A percentile compares a stretch with the other conserved stretches of the same genome.
phyloP scores from a whole-genome alignment of 1,140 invertebrate genomes.

The Drosophila pseudoobscura region DNA sequence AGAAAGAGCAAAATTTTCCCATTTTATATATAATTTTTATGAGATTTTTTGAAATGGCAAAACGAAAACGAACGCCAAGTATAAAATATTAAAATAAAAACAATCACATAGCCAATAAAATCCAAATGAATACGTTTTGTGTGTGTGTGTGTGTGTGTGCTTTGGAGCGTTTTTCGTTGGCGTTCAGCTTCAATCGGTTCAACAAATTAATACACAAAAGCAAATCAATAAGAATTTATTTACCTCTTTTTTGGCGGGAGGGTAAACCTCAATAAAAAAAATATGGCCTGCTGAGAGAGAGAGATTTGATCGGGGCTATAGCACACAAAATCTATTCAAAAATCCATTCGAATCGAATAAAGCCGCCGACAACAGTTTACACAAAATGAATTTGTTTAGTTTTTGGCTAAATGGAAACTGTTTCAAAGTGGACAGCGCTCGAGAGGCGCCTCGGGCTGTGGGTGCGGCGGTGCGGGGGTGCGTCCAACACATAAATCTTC shows the following conservation, averaged over 20 bases:
- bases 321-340: constrained; percentile 57
- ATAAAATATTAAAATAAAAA: constrained; percentile 5
- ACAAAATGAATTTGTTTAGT: constrained; percentile 67
- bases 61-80: background rate
- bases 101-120: constrained; percentile 35
- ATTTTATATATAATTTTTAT: constrained; percentile 56
- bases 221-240: constrained; percentile 74
- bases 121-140: constrained; percentile 55
- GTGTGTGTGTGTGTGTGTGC: constrained; percentile 21
- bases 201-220: constrained; percentile 35
- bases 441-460: constrained; percentile 8
- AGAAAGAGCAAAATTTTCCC: constrained; percentile 20
- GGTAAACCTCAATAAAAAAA: too few species aligned
- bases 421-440: constrained; percentile 23
- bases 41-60: constrained; percentile 23
- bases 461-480: background rate
- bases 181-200: constrained; percentile 15
- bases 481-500: constrained; percentile 62
- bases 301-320: background rate
- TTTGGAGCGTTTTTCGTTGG: constrained; percentile 30
- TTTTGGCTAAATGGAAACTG: constrained; percentile 32
- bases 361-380: constrained; percentile 61
- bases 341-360: constrained; percentile 48
- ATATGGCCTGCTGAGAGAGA: constrained; percentile 4
- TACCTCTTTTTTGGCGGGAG: constrained; percentile 21